Evolutionary conservation across 2,113 vertebrate genomes (phyloP), one percentile per base, ranked within the genome.

Genomic region (Stigmatopora argus): DNA sequence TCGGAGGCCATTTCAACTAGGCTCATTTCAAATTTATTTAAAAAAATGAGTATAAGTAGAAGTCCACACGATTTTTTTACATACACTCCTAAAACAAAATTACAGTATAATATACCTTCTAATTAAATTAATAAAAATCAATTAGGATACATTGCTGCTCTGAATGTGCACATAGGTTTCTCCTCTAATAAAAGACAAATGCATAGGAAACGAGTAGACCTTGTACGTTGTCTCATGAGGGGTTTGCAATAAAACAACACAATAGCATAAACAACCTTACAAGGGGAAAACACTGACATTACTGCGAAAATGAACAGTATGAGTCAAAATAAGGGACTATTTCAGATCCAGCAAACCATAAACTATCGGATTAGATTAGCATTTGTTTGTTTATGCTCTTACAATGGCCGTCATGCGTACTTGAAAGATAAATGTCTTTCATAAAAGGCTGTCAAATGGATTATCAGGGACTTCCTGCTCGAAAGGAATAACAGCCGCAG

Each of bases 351-450:
- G 26, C 26, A 31, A 56, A 44, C 61, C 34, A 38, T 44, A 44
- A 11, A n/a, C 26, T 31, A 51, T 12, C 7, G 64, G 51, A 26
- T 10, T 46, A 69, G 67, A 74, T 34, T 17, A 18, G 41, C 52
- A 78, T 70, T 21, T 73, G 78, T 80, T 64, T 82, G 78, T 82
- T 78, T 78, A 70, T 15, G 1, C 41, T 62, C 23, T 31, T 52
- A 44, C 44, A 69, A 64, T 60, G 67, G 69, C 72, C 46, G 52
- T 53, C 47, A 66, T 67, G 70, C 70, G 53, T 31, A 56, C 66
- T 59, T 26, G 60, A 56, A 59, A 64, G 71, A 86, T 48, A 70
- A 70, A 88, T 71, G 13, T 17, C 65, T 81, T 76, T 82, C 82
- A 84, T 86, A 56, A 85, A 84, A 66, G 60, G 56, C 14, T 74